phyloP scores from a whole-genome alignment of 2,797 vertebrate genomes.

The Amazona ochrocephala region DNA sequence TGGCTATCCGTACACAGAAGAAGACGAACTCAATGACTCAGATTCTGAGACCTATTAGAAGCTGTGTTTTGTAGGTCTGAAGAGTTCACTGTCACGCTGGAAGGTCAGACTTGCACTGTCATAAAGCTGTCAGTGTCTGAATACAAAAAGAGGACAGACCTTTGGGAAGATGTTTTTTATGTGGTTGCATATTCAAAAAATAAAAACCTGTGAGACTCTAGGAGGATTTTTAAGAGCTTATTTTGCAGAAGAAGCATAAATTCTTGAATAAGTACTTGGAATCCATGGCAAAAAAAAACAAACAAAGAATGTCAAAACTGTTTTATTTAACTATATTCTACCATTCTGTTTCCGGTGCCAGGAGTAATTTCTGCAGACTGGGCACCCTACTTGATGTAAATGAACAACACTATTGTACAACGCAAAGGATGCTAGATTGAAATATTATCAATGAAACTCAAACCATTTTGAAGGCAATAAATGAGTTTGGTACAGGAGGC shows the following conservation, averaged over 20 bases:
- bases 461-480: conserved; percentile 85
- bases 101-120: conserved; percentile 59
- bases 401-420: conserved; percentile 69
- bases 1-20: conserved; percentile 87
- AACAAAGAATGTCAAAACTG: conserved; percentile 57
- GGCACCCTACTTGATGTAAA: conserved; percentile 69
- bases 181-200: conserved; percentile 33
- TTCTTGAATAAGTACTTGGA: conserved; percentile 74
- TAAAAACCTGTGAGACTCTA: conserved; percentile 53
- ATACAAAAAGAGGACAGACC: conserved; percentile 27
- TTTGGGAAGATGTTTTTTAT: conserved; percentile 63
- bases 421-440: conserved; percentile 70
- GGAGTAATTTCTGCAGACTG: conserved; percentile 79
- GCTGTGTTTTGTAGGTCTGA: conserved; percentile 5
- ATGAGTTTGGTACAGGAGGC: conserved; percentile 84
- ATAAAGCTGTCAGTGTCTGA: conserved; percentile 49
- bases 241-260: conserved; percentile 76
- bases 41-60: conserved; percentile 96
- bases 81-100: conserved; percentile 10
- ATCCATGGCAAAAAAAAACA: conserved; percentile 57
- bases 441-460: conserved; percentile 74
- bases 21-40: conserved; percentile 95
- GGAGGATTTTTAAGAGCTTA: conserved; percentile 73
- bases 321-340: conserved; percentile 68
- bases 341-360: conserved; percentile 77